Evolutionary conservation across 2,113 vertebrate species (phyloP).

Genomic region (Gymnocephalus cernua): DNA sequence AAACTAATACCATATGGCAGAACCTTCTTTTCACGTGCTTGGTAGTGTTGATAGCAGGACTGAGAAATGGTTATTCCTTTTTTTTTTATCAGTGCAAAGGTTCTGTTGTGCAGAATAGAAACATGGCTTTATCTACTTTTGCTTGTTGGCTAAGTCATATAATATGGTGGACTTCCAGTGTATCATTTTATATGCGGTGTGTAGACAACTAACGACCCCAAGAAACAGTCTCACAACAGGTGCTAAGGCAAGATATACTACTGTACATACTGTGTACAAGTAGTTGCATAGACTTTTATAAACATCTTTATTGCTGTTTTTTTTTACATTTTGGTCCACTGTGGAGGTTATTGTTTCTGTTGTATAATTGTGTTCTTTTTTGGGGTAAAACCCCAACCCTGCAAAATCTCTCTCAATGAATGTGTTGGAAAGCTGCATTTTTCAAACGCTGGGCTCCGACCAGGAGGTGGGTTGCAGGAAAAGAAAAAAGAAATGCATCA

Average conservation of each 20-base stretch:
- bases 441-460: conserved; percentile 9
- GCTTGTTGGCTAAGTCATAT: neutral
- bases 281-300: neutral
- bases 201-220: neutral
- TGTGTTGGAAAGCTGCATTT: conserved; percentile 13
- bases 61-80: conserved; percentile 12
- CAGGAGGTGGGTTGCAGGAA: neutral
- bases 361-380: neutral
- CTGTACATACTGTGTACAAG: neutral
- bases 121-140: conserved; percentile 7
- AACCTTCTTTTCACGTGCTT: conserved; percentile 37
- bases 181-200: neutral
- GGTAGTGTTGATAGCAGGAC: conserved; percentile 28
- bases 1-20: conserved; percentile 59
- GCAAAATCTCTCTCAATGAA: conserved; percentile 17
- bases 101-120: conserved; percentile 8
- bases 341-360: neutral
- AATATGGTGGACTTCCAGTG: neutral
- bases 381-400: too few relatives aligned
- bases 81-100: conserved; percentile 14
- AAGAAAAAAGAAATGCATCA: conserved; percentile 3
- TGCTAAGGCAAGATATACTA: neutral
- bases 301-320: neutral
- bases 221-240: conserved; percentile 1
- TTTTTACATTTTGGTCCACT: neutral